A percentile compares a stretch with the other conserved stretches of the same genome.
Evolutionary conservation across 2,797 vertebrate species (phyloP).

Genomic region (Potorous gilbertii): DNA sequence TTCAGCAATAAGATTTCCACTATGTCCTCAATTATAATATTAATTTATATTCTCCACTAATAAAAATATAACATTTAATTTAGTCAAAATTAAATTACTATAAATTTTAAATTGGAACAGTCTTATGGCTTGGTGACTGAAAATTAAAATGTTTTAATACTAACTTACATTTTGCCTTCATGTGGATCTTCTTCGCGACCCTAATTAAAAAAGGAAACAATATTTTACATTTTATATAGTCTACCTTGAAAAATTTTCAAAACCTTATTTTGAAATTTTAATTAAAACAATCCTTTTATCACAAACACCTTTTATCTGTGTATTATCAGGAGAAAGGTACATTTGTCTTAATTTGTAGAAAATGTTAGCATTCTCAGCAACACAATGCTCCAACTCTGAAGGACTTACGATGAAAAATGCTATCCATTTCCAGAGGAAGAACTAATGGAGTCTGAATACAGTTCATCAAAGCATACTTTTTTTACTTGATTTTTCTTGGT

Average conservation of each 20-base stretch:
- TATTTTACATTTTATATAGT: constrained; percentile 55
- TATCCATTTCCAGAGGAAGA: neutral
- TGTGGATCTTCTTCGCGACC: constrained; percentile 99
- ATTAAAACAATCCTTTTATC: neutral
- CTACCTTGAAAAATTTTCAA: constrained; percentile 26
- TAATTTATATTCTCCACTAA: neutral
- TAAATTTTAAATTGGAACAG: neutral
- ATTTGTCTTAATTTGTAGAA: constrained; percentile 11
- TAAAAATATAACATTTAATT: neutral
- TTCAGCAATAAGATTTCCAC: neutral
- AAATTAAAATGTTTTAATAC: constrained; percentile 53
- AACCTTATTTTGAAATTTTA: constrained; percentile 40
- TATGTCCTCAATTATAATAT: neutral
- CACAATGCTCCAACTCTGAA: neutral
- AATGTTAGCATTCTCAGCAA: neutral
- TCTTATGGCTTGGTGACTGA: neutral
- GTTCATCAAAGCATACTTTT: neutral
- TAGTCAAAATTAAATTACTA: neutral
- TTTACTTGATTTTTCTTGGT: neutral
- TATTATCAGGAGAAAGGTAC: constrained; percentile 15
- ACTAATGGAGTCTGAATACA: neutral
- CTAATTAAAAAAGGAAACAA: constrained; percentile 85
- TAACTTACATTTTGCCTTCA: constrained; percentile 99
- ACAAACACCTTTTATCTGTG: neutral
- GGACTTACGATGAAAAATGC: neutral